Conservation (phyloP, 1,140 invertebrate species). For the Pseudachorutes palmiensis region DNA sequence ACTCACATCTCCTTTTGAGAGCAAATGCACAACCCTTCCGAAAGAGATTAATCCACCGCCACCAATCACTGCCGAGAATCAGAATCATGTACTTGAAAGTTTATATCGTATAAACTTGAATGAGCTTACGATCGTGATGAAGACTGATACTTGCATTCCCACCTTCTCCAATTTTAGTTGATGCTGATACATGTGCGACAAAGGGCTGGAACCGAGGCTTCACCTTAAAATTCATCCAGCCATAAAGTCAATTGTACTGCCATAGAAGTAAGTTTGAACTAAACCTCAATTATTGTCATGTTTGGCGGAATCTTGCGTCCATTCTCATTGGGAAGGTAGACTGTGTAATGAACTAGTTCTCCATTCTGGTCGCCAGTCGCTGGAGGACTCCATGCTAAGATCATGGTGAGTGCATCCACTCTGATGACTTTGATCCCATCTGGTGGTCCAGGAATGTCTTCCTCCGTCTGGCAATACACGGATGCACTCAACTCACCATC, state of each 20-base stretch:
- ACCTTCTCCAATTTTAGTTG: conserved; percentile 70
- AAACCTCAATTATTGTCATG: conserved; percentile 6
- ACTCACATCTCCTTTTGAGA: neutral
- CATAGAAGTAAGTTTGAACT: neutral
- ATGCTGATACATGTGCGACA: conserved; percentile 52
- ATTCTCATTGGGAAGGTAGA: neutral
- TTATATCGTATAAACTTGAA: neutral
- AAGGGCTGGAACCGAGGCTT: neutral
- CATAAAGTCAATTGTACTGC: neutral
- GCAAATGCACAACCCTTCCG: neutral
- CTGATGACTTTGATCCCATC: neutral
- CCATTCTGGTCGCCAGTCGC: neutral
- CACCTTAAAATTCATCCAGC: neutral
- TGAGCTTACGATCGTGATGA: neutral
- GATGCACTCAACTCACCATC: conserved; percentile 74
- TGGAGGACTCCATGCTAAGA: neutral
- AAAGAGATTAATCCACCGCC: conserved; percentile 2
- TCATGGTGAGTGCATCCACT: neutral
- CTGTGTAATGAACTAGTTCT: conserved; percentile 3
- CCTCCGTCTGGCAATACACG: conserved; percentile 78
- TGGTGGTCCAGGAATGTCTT: conserved; percentile 50
- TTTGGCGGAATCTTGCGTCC: conserved; percentile 4
- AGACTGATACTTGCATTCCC: conserved; percentile 34
- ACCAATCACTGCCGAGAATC: neutral
- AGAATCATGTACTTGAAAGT: neutral